Conservation (phyloP, 2,797 vertebrate genomes). For the Echiichthys vipera region DNA sequence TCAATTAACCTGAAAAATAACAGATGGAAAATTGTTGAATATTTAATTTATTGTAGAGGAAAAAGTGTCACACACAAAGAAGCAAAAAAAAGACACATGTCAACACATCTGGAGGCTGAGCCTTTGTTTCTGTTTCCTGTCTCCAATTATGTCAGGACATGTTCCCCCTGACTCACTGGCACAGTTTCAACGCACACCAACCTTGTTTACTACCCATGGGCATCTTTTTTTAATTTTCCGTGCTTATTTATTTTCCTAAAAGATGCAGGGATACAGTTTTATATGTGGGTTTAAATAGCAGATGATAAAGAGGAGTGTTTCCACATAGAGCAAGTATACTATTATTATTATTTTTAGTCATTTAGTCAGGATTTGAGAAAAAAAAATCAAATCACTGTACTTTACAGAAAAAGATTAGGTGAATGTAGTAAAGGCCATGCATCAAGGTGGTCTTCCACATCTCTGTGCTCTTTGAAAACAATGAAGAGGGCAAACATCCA, state of each 20-base stretch:
- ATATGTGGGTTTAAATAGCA: slow-evolving; percentile 31
- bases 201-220: slow-evolving; percentile 49
- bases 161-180: background rate
- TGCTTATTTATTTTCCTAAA: slow-evolving; percentile 46
- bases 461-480: background rate
- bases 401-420: background rate
- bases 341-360: slow-evolving; percentile 6
- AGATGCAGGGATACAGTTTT: slow-evolving; percentile 35
- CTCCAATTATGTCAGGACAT: slow-evolving; percentile 22
- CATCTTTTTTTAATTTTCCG: slow-evolving; percentile 53
- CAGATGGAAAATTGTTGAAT: background rate
- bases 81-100: slow-evolving; percentile 32
- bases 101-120: slow-evolving; percentile 24
- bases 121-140: slow-evolving; percentile 27
- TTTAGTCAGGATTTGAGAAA: background rate
- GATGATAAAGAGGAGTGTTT: slow-evolving; percentile 17
- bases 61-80: background rate
- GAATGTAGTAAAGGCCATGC: background rate
- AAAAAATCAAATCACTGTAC: background rate
- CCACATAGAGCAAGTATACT: slow-evolving; percentile 7
- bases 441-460: background rate
- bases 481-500: background rate
- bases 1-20: slow-evolving; percentile 40
- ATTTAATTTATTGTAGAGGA: slow-evolving; percentile 10
- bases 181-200: slow-evolving; percentile 11